Base-by-base conservation (phyloP, 2,113 vertebrate species). In the Rhizomys pruinosus region DNA sequence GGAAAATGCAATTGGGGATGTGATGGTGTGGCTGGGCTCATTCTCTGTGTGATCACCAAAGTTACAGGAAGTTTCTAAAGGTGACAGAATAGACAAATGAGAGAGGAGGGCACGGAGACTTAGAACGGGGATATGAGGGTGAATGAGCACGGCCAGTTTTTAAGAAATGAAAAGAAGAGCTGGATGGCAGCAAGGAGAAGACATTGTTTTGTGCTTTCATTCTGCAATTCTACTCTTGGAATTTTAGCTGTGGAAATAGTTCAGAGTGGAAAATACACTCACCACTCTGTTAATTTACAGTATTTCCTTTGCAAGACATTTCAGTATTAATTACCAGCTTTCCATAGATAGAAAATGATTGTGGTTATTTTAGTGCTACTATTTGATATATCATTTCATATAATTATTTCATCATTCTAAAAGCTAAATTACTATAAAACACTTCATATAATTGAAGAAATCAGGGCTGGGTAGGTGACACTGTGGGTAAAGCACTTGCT, bases 161-260 rank as follows among this genome's bases (percentile, higher is more conserved):
- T 69, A 55, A 55, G 52, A 27, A 61, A 32, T 74, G 34, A n/a
- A 27, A 87, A 64, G n/a, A 42, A 44, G 23, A 66, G 19, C 32
- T 47, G 44, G 20, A 47, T 85, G 23, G 32, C 5, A 78, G 17
- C 25, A 61, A 69, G 55, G 78, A n/a, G 63, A 47, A 87, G 82
- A 59, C 59, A 17, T 59, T 34, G 44, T 55, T 42, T 89, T 17
- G 10, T 84, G 19, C 76, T 94, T 90, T 84, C 11, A 84, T 9
- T 29, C 13, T 27, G 0, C 37, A 78, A 55, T 89, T 71, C 13
- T 93, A 59, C 12, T 93, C 64, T 92, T 93, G 47, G 39, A 22
- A 78, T 61, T 57, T 92, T 79, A 52, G 64, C 47, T 66, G 86
- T 74, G 90, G 81, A 92, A 94, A 86, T 64, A 69, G 57, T 85